Evolutionary conservation across 2,888 invertebrate genomes (phyloP).

Genomic region (Artemia sp.): DNA sequence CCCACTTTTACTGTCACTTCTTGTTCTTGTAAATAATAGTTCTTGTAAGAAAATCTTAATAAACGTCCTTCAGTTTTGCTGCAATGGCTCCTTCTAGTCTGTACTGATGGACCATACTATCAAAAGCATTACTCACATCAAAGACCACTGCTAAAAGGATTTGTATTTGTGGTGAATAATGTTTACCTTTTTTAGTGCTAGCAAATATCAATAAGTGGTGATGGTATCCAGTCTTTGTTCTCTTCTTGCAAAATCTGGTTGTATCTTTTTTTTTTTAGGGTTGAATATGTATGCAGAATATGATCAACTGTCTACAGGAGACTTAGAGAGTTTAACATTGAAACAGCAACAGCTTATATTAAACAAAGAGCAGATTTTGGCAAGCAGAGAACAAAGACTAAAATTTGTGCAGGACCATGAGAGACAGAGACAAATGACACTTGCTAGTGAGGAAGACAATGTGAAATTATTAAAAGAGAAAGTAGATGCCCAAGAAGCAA

Average conservation of each 20-base stretch:
- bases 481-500: constrained; percentile 85
- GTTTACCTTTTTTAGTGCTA: too few relatives aligned
- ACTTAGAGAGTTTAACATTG: neutral
- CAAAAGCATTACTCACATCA: too few relatives aligned
- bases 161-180: too few relatives aligned
- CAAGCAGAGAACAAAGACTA: constrained; percentile 13
- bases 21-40: too few relatives aligned
- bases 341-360: constrained; percentile 1
- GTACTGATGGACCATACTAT: too few relatives aligned
- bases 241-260: constrained; percentile 2
- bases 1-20: too few relatives aligned
- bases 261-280: neutral
- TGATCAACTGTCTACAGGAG: constrained; percentile 6
- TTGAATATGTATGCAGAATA: constrained; percentile 5
- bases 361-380: constrained; percentile 11
- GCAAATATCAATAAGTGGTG: too few relatives aligned
- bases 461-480: constrained; percentile 70
- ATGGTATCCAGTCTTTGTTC: neutral
- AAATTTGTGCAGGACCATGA: constrained; percentile 10
- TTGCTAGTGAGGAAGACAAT: constrained; percentile 60
- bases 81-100: too few relatives aligned
- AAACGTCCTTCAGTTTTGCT: too few relatives aligned
- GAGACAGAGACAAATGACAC: neutral
- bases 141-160: too few relatives aligned
- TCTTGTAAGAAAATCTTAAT: too few relatives aligned